Evolutionary conservation across 30 jellyfish, hydroid and myxozoan genomes (phyloP).

Genomic region (Cassiopea xamachana): DNA sequence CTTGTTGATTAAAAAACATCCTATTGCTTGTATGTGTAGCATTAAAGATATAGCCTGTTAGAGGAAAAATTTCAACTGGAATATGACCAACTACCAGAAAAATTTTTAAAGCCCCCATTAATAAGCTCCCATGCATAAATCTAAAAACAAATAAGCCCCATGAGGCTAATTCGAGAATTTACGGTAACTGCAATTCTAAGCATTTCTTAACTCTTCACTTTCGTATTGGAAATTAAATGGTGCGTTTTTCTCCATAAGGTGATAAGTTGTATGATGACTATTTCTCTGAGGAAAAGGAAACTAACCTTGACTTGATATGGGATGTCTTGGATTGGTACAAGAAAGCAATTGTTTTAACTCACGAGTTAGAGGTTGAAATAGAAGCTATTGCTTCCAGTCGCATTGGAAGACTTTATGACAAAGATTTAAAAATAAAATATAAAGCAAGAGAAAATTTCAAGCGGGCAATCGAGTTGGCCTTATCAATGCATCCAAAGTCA

Average conservation of each 20-base stretch:
- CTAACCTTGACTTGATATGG: conserved; percentile 70
- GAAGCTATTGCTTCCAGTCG: conserved; percentile 90
- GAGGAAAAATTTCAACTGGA: too few relatives aligned
- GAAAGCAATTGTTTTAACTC: conserved; percentile 70
- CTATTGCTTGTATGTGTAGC: too few relatives aligned
- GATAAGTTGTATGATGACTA: conserved; percentile 26
- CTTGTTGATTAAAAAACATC: too few relatives aligned
- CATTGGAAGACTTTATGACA: conserved; percentile 61
- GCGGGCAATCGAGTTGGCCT: conserved; percentile 56
- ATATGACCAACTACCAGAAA: too few relatives aligned
- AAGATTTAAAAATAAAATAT: conserved; percentile 31
- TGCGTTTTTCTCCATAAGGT: conserved; percentile 21
- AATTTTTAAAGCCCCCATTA: too few relatives aligned
- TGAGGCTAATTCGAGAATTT: too few relatives aligned
- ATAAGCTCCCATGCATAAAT: too few relatives aligned
- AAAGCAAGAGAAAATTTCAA: conserved; percentile 66
- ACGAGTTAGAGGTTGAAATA: conserved; percentile 69
- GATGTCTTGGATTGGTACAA: conserved; percentile 72
- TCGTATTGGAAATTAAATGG: too few relatives aligned
- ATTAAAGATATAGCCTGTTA: too few relatives aligned
- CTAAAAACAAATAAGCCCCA: too few relatives aligned
- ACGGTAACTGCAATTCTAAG: too few relatives aligned
- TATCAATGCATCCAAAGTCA: conserved; percentile 69
- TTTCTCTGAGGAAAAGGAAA: background rate
- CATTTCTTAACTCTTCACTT: too few relatives aligned